These are phyloP conservation scores for Diachrysia chrysitis DNA, from an alignment of 2,888 invertebrate species.

Conservation along the genomic window DNA sequence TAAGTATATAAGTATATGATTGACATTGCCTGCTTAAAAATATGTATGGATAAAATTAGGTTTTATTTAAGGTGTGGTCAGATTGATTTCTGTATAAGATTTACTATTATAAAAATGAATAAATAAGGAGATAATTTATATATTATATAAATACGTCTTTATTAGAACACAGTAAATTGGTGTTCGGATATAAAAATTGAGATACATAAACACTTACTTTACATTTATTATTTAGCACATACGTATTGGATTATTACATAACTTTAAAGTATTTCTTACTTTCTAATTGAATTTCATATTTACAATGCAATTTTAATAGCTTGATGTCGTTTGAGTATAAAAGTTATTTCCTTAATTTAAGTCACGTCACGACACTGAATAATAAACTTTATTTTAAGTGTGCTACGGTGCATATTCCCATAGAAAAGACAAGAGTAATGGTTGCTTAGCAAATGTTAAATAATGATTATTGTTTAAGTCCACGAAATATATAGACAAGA, in stretches of 20 bases:
- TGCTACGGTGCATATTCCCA: not conserved
- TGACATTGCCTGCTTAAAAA: no score
- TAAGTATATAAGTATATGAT: no score
- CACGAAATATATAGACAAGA: no score
- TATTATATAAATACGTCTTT: not conserved
- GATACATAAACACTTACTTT: not conserved
- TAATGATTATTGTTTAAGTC: no score
- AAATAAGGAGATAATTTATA: not conserved
- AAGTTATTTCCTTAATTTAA: not conserved
- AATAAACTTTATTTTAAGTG: slow-evolving; percentile 1
- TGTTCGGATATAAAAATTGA: not conserved
- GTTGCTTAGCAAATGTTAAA: not conserved
- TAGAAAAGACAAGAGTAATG: not conserved
- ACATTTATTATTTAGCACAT: not conserved
- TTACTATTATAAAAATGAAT: not conserved
- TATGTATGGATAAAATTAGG: no score
- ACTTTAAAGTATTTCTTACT: not conserved
- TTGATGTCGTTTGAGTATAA: not conserved
- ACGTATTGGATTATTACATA: not conserved
- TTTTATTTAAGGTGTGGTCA: no score
- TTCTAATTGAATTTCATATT: not conserved
- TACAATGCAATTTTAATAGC: not conserved
- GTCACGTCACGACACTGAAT: not conserved
- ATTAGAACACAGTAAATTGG: not conserved
- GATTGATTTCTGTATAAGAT: no score